A percentile compares a stretch with the other conserved stretches of the same genome.
These are phyloP conservation scores for Plecotus auritus DNA, from an alignment of 2,113 vertebrate species.

Conservation along the genomic window DNA sequence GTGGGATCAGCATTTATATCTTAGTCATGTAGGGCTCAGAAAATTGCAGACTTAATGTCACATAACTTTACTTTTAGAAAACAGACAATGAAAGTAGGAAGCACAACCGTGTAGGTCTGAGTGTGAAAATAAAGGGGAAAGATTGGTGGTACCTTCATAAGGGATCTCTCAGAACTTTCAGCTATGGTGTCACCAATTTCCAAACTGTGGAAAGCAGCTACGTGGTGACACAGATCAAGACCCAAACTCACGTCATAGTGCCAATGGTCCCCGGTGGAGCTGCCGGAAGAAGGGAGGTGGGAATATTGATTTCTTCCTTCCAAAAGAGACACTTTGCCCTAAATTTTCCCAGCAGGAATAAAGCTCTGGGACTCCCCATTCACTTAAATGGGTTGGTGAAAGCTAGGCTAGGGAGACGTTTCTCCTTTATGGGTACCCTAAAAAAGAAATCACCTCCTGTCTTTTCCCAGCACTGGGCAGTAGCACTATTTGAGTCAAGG, in stretches of 20 bases:
- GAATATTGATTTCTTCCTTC: constrained; percentile 76
- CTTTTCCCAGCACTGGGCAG: neutral
- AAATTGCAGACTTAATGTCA: neutral
- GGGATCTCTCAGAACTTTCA: constrained; percentile 39
- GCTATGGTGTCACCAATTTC: constrained; percentile 45
- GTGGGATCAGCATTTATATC: neutral
- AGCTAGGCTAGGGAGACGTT: constrained; percentile 20
- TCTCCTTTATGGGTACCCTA: constrained; percentile 46
- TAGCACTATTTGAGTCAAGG: neutral
- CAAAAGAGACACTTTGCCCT: constrained; percentile 76
- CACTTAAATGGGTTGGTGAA: constrained; percentile 60
- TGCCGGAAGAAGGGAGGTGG: constrained; percentile 70
- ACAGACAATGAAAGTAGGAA: constrained; percentile 23
- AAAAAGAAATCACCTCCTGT: constrained; percentile 41
- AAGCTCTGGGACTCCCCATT: constrained; percentile 41
- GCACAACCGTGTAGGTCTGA: neutral
- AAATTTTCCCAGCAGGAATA: constrained; percentile 68
- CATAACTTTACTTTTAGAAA: neutral
- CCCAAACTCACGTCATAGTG: constrained; percentile 61
- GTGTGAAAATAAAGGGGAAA: constrained; percentile 55
- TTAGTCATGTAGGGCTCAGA: neutral
- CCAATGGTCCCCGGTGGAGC: constrained; percentile 72
- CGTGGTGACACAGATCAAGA: constrained; percentile 63
- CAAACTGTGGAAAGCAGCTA: constrained; percentile 46
- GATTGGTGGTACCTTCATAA: constrained; percentile 30